A percentile compares a stretch with the other conserved stretches of the same genome.
These are phyloP conservation scores for Pocillopora verrucosa DNA, from an alignment of 64 coral and sea anemone species.

Conservation along the genomic window DNA sequence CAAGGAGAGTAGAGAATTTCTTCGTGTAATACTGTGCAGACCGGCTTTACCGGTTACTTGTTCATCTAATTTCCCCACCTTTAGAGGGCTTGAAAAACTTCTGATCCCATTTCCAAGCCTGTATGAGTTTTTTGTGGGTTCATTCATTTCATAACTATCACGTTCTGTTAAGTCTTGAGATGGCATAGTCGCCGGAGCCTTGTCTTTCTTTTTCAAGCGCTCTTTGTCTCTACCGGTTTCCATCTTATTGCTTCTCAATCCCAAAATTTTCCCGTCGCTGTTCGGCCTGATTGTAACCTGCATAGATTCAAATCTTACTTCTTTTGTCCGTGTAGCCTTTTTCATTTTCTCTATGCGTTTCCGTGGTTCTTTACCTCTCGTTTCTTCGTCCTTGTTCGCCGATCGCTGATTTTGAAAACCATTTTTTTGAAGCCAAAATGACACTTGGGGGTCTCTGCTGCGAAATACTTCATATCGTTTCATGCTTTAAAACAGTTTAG, in stretches of 20 bases:
- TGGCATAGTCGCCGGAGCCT: not conserved
- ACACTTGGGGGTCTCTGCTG: not conserved
- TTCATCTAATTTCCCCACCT: not conserved
- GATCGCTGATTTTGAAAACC: not conserved
- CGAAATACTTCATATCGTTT: conserved; percentile 13
- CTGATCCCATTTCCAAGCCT: not conserved
- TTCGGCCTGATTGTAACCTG: not conserved
- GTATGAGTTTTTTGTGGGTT: not conserved
- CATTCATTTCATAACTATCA: not conserved
- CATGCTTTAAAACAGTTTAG: not conserved
- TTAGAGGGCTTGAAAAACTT: not conserved
- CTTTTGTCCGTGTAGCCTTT: not conserved
- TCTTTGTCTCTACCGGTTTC: not conserved
- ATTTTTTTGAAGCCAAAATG: not conserved
- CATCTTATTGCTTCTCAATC: not conserved
- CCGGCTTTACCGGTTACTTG: not conserved
- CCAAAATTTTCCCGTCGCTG: not conserved
- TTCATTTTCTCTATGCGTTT: not conserved
- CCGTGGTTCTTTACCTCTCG: not conserved
- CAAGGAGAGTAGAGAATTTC: not conserved
- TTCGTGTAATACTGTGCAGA: not conserved
- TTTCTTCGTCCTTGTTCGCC: not conserved
- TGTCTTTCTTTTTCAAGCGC: not conserved
- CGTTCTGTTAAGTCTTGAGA: not conserved
- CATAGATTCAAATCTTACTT: not conserved